Base-by-base conservation (phyloP, 2,797 vertebrate species). In the Odontamblyopus lacepedii region DNA sequence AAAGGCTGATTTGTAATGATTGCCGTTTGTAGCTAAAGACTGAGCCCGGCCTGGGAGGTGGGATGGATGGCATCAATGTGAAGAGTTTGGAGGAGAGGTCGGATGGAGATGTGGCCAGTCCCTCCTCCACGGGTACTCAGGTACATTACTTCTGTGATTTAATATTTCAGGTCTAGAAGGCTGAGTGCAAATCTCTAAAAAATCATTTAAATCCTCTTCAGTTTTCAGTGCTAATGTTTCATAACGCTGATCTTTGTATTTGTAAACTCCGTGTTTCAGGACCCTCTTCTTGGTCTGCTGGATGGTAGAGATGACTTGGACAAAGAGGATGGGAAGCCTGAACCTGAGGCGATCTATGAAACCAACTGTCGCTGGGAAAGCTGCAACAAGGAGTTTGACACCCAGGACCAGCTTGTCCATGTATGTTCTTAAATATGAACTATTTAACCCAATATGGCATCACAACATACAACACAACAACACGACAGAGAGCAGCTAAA, bases 341-440 rank as follows among this genome's bases (percentile, higher is more conserved):
- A 99, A 85, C 93, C 95, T 0, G 97, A 99, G 71, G 92, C 93
- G 0, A 84, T 99, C 63, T 99, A 99, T 15, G 98, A 99, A 87
- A 99, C 98, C 15, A 98, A 98, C 85, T 99, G 97, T 85, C 96
- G 92, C 91, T 99, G 98, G 98, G 97, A 98, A 4, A 96, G 95
- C 79, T 99, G 98, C 84, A 95, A 89, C 91, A 98, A 97, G 83
- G 98, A 99, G 74, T 99, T 98, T 3, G 97, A 99, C 77, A 99
- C 97, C 0, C 98, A 99, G 89, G 97, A 99, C 78, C 98, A 99
- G 84, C 95, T 99, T 30, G 97, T 99, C 82, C 98, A 99, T 9
- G 98, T 99, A 94, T 97, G 95, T 57, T 30, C 77, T 4, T 63
- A 4, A 23, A 38, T 1, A 23, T 12, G 30, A 18, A 7, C 9